These are phyloP conservation scores for Heliconius charithonia DNA, from an alignment of 2,888 invertebrate species.

Conservation along the genomic window DNA sequence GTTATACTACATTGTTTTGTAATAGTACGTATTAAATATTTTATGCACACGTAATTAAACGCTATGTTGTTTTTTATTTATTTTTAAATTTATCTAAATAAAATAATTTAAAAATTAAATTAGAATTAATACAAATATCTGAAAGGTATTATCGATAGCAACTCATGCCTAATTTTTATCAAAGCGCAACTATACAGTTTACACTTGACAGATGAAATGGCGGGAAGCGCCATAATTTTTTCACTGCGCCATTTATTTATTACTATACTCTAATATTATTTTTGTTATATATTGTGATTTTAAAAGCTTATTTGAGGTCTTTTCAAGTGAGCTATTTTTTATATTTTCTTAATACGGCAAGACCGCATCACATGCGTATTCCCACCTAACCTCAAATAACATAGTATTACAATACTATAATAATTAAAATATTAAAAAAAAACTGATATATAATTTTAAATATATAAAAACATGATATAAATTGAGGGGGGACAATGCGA, in stretches of 20 bases:
- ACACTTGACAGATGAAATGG: constrained; percentile 52
- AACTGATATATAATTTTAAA: not conserved
- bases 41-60: not conserved
- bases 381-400: constrained; percentile 1
- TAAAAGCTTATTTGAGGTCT: not conserved
- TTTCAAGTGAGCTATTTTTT: not conserved
- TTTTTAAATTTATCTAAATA: not conserved
- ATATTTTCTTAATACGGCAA: not conserved
- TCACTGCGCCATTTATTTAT: constrained; percentile 11
- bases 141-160: constrained; percentile 25
- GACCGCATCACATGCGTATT: constrained; percentile 9
- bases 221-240: constrained; percentile 52
- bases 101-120: not conserved
- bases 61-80: not conserved
- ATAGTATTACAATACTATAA: not conserved
- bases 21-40: not conserved
- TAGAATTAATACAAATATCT: constrained; percentile 2
- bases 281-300: not conserved
- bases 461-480: not conserved
- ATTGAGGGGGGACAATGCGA: not conserved
- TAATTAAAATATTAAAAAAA: not conserved
- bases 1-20: not conserved
- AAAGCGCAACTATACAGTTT: constrained; percentile 30
- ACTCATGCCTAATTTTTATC: constrained; percentile 35
- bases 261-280: not conserved